A percentile compares a stretch with the other conserved stretches of the same genome.
phyloP scores from a whole-genome alignment of 2,888 invertebrate genomes.

The Calameuta pallipes region DNA sequence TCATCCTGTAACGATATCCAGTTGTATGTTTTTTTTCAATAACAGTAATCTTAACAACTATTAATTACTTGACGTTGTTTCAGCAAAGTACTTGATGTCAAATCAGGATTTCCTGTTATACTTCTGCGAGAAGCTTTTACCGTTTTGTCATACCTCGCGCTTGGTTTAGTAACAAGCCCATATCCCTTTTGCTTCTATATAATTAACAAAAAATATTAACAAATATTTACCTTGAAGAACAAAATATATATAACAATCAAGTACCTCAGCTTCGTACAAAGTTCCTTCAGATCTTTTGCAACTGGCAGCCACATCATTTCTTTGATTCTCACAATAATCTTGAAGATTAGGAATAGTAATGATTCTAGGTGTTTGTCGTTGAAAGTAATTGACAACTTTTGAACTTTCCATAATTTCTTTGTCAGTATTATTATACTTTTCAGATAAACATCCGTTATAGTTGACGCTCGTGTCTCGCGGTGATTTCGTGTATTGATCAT shows the following conservation, averaged over 20 bases:
- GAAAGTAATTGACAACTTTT: not conserved
- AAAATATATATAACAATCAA: not conserved
- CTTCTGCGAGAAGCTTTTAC: conserved; percentile 18
- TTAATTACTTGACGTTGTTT: conserved; percentile 30
- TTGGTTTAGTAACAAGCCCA: not conserved
- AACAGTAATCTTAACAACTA: not conserved
- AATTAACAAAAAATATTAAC: not conserved
- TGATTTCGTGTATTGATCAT: conserved; percentile 13
- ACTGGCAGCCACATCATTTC: not conserved
- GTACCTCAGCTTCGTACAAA: not conserved
- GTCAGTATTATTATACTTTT: not conserved
- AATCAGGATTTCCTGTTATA: conserved; percentile 12
- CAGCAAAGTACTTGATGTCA: conserved; percentile 29
- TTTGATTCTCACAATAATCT: conserved; percentile 7
- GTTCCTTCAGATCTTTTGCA: not conserved
- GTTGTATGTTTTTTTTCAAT: not conserved
- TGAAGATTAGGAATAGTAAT: conserved; percentile 14
- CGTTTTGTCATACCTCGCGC: not conserved
- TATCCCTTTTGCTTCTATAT: not conserved
- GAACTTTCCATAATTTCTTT: not conserved
- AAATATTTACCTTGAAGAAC: not conserved
- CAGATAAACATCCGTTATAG: not conserved
- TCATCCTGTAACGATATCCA: conserved; percentile 17
- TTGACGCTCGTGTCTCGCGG: not conserved
- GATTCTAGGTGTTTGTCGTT: conserved; percentile 5